Percentiles rank a stretch among this genome's conserved stretches.
Evolutionary conservation across 2,888 invertebrate species (phyloP).

Genomic region (Hecatera dysodea): DNA sequence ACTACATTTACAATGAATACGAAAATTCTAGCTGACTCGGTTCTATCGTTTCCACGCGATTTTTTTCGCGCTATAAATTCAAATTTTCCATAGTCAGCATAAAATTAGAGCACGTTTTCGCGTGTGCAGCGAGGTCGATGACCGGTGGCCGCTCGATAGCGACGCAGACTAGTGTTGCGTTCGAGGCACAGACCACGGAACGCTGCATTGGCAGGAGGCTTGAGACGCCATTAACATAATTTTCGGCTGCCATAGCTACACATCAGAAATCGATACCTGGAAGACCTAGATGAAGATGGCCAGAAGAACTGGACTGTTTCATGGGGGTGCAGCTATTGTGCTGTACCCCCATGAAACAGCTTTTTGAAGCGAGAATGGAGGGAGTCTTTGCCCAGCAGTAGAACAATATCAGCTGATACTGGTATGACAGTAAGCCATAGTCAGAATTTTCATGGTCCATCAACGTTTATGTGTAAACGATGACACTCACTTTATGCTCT

Average conservation of each 20-base stretch:
- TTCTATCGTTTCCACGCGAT: slow-evolving; percentile 51
- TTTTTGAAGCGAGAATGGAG: not conserved
- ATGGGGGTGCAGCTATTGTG: too few relatives aligned
- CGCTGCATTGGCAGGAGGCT: not conserved
- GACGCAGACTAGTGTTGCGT: slow-evolving; percentile 60
- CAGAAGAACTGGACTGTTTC: too few relatives aligned
- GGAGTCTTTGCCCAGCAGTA: too few relatives aligned
- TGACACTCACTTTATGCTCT: not conserved
- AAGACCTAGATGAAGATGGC: too few relatives aligned
- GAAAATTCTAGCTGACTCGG: slow-evolving; percentile 46
- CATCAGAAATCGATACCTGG: too few relatives aligned
- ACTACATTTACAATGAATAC: slow-evolving; percentile 27
- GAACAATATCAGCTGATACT: too few relatives aligned
- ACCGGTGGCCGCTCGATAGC: slow-evolving; percentile 63
- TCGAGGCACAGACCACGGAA: slow-evolving; percentile 1
- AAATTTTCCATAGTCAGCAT: slow-evolving; percentile 63
- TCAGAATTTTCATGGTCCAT: not conserved
- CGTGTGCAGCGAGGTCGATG: slow-evolving; percentile 64
- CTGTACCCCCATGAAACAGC: too few relatives aligned
- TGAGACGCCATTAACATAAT: not conserved
- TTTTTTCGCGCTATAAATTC: slow-evolving; percentile 64
- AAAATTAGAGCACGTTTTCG: slow-evolving; percentile 61
- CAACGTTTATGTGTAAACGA: not conserved
- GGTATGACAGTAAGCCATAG: not conserved
- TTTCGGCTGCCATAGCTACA: not conserved